Base-by-base conservation (phyloP, 2,113 vertebrate species). In the Dolichotis patagonum region DNA sequence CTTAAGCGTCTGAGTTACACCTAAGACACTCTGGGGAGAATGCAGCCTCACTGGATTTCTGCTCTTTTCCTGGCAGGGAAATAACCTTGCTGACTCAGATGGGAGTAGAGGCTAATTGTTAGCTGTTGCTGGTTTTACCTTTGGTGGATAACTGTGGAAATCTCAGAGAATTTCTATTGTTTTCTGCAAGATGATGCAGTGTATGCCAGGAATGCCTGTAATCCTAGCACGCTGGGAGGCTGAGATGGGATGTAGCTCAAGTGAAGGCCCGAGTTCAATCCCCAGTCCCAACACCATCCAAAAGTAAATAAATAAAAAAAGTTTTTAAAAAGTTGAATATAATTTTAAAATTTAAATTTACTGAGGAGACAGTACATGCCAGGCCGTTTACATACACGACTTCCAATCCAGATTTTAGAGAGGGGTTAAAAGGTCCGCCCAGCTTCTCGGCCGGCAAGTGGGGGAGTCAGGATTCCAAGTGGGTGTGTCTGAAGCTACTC, bases 1-100 rank as follows among this genome's bases (percentile, higher is more conserved):
- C 41, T 30, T 63, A 60, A 84, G 88, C 35, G 67, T 82, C 85
- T 77, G 52, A 71, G 67, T n/a, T 60, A 54, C 30, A 22, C 43
- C 85, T 58, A 30, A 7, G 83, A 92, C 32, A 49, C 91, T 88
- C 65, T 83, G 46, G 86, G 78, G 85, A 88, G 38, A 85, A 86
- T 20, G 17, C 4, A 14, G 12, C 38, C 95, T 80, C 65, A 7
- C 41, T 88, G 83, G 78, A 83, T 95, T 96, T 60, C 71, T 89
- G 7, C 60, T 96, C 83, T 86, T 67, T 95, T 71, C 77, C 73
- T 73, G 54, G 71, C 91, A 62, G 71, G 88, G 41, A 86, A 88
- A 91, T 35, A 41, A 77, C 67, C 82, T 87, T 60, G 73, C 71
- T 73, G 85, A 88, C 78, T 92, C 81, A 77, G 38, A 28, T 16